These are phyloP conservation scores for Equus przewalskii DNA, from an alignment of 2,113 vertebrate species.

Conservation along the genomic window DNA sequence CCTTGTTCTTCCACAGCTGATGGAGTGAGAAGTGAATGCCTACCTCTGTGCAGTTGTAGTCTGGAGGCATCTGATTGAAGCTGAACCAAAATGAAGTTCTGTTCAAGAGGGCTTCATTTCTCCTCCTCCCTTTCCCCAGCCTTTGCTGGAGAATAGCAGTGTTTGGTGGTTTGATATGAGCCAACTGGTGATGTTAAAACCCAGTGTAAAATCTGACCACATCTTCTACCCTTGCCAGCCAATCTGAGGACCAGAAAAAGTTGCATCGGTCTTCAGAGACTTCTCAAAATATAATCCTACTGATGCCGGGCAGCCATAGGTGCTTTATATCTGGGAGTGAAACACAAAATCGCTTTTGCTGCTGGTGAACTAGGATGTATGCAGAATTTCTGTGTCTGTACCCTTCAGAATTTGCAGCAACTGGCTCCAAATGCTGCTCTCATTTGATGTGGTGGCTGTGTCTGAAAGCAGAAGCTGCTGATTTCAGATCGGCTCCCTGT, in stretches of 20 bases:
- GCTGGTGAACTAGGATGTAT: background rate
- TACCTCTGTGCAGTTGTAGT: background rate
- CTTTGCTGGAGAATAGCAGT: constrained; percentile 40
- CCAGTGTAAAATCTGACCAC: background rate
- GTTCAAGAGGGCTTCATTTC: background rate
- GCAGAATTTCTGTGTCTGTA: background rate
- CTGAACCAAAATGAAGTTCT: background rate
- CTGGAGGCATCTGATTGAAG: background rate
- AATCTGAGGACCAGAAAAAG: background rate
- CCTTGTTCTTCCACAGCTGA: background rate
- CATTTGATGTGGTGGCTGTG: constrained; percentile 69
- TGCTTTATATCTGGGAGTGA: constrained; percentile 1
- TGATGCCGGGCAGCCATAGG: background rate
- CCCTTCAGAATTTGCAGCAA: constrained; percentile 54
- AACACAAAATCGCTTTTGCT: background rate
- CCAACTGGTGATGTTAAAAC: background rate
- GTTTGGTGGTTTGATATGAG: constrained; percentile 39
- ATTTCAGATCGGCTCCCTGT: constrained; percentile 76
- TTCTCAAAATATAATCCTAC: background rate
- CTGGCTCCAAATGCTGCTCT: constrained; percentile 54
- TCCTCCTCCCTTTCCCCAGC: background rate
- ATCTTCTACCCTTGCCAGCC: constrained; percentile 36
- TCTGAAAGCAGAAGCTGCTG: constrained; percentile 75
- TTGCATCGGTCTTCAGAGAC: background rate
- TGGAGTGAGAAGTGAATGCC: background rate